A percentile compares a stretch with the other conserved stretches of the same genome.
phyloP scores from a whole-genome alignment of 2,888 invertebrate genomes.

The Patella depressa region DNA sequence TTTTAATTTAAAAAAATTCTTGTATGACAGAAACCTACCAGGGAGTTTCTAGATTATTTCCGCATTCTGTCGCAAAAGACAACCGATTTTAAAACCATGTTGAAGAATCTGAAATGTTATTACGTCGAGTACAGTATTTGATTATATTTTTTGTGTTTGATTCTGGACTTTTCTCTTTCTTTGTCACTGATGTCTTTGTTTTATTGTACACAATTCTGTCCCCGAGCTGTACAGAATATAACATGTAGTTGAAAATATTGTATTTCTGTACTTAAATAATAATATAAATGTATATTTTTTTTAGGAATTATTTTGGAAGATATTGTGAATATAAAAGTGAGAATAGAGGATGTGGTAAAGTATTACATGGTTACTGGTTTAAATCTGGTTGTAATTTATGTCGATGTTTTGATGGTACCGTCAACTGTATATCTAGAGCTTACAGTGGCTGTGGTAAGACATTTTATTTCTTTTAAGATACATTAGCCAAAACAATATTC shows the following conservation, averaged over 20 bases:
- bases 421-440: conserved; percentile 37
- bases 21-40: no score
- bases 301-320: conserved; percentile 44
- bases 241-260: no score
- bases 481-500: no score
- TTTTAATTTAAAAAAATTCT: no score
- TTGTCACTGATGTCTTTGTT: no score
- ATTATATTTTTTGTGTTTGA: background rate
- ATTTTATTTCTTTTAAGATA: background rate
- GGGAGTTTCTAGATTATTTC: no score
- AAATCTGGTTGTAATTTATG: conserved; percentile 47
- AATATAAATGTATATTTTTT: conserved; percentile 10
- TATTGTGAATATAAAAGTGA: conserved; percentile 41
- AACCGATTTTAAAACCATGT: background rate
- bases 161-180: background rate
- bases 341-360: conserved; percentile 39
- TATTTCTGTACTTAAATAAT: no score
- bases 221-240: no score
- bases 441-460: conserved; percentile 47
- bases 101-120: background rate
- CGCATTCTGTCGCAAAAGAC: no score
- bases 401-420: conserved; percentile 45
- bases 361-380: conserved; percentile 45
- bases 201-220: no score
- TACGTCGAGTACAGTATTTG: background rate